phyloP scores from a whole-genome alignment of 1,140 invertebrate species.

The Chymomyza costata region DNA sequence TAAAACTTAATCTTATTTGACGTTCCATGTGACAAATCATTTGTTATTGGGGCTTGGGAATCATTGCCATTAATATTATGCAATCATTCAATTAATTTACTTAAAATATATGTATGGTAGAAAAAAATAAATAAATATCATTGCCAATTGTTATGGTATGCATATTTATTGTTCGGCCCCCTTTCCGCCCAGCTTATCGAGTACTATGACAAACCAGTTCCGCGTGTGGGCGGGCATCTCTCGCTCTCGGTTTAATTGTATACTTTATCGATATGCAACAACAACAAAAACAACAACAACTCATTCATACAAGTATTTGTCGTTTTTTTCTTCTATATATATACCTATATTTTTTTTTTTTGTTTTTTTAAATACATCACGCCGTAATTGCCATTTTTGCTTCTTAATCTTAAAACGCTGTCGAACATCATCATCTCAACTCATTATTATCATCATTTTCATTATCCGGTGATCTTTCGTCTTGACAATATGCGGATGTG shows the following conservation, averaged over 20 bases:
- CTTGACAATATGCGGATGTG: conserved; percentile 39
- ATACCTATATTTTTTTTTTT: conserved; percentile 3
- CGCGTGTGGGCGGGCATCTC: conserved; percentile 28
- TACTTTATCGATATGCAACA: too few relatives aligned
- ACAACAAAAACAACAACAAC: too few relatives aligned
- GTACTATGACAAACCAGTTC: conserved; percentile 19
- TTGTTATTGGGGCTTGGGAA: too few relatives aligned
- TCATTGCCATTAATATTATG: too few relatives aligned
- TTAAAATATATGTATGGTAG: too few relatives aligned
- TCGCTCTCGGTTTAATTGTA: conserved; percentile 1
- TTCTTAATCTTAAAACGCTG: conserved; percentile 2
- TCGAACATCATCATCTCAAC: conserved; percentile 42
- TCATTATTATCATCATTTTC: too few relatives aligned
- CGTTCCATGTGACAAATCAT: too few relatives aligned
- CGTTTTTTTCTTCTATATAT: too few relatives aligned
- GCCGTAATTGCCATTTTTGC: too few relatives aligned
- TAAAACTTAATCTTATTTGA: too few relatives aligned
- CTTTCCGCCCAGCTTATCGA: background rate
- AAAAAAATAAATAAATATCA: conserved; percentile 4
- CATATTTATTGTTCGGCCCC: conserved; percentile 8
- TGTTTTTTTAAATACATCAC: conserved; percentile 11
- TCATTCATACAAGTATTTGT: background rate
- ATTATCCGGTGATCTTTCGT: conserved; percentile 45
- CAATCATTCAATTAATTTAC: too few relatives aligned
- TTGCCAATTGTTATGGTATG: conserved; percentile 16